These are phyloP conservation scores for Eilema depressum DNA, from an alignment of 2,888 invertebrate genomes.

Conservation along the genomic window DNA sequence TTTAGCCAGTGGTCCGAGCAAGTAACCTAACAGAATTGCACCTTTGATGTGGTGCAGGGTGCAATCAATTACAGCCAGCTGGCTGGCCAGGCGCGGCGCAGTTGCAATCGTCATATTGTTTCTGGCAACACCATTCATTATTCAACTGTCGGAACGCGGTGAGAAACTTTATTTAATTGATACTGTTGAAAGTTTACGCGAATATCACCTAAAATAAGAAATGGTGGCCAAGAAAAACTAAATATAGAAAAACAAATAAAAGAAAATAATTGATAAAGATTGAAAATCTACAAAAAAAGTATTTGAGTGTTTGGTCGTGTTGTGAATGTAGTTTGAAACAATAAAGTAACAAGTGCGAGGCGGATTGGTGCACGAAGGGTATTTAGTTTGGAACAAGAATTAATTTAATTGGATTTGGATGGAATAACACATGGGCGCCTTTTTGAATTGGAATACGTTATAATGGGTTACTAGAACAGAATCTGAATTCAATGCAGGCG, in stretches of 20 bases:
- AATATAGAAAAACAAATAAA: too few relatives aligned
- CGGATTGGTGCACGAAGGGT: neutral
- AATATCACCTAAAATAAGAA: too few relatives aligned
- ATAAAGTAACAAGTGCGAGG: too few relatives aligned
- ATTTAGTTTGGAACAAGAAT: too few relatives aligned
- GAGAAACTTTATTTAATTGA: neutral
- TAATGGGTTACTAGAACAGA: too few relatives aligned
- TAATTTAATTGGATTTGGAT: too few relatives aligned
- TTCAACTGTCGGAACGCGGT: neutral
- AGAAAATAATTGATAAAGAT: neutral
- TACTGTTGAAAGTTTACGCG: neutral
- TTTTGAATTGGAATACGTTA: too few relatives aligned
- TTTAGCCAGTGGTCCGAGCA: conserved; percentile 29
- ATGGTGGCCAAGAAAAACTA: too few relatives aligned
- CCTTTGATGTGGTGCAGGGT: conserved; percentile 46
- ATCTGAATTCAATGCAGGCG: too few relatives aligned
- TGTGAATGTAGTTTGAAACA: neutral
- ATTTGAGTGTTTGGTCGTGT: neutral
- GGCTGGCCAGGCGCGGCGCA: neutral
- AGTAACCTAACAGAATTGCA: conserved; percentile 16
- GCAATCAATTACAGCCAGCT: conserved; percentile 19
- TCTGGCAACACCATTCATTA: conserved; percentile 12
- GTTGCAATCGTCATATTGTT: conserved; percentile 10
- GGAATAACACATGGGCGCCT: too few relatives aligned
- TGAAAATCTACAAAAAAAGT: neutral